Evolutionary conservation across 2,113 vertebrate genomes (phyloP).

Genomic region (Eudorcas thomsonii): DNA sequence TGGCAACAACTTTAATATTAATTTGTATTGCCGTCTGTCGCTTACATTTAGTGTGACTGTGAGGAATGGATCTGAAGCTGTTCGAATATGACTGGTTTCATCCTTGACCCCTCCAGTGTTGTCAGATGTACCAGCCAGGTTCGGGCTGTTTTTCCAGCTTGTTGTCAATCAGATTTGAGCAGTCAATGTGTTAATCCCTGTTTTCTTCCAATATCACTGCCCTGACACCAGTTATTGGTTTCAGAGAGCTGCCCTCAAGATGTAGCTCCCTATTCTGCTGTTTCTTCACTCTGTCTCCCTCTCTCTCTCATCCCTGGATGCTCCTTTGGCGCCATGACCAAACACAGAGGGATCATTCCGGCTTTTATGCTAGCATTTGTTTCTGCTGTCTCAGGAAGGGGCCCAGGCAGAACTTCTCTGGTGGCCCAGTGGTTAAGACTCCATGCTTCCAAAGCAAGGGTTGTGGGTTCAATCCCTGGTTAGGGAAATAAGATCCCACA

Average conservation of each 20-base stretch:
- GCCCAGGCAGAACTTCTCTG: neutral
- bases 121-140: constrained; percentile 51
- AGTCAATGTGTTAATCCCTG: neutral
- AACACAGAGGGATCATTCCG: neutral
- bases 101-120: constrained; percentile 8
- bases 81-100: constrained; percentile 28
- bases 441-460: neutral
- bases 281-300: neutral
- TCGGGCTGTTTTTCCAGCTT: constrained; percentile 34
- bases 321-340: neutral
- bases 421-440: neutral
- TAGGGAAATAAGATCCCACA: neutral
- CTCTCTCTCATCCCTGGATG: neutral
- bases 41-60: constrained; percentile 32
- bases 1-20: constrained; percentile 52
- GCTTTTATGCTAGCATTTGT: neutral
- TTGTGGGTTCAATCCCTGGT: neutral
- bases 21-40: constrained; percentile 52
- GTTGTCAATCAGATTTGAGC: neutral
- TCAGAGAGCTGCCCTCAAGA: neutral
- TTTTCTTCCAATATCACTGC: neutral
- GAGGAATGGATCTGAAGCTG: constrained; percentile 41
- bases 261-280: neutral
- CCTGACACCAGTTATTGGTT: neutral
- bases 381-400: neutral